Evolutionary conservation across 2,888 invertebrate genomes (phyloP).

Genomic region (Eugnorisma glareosa): DNA sequence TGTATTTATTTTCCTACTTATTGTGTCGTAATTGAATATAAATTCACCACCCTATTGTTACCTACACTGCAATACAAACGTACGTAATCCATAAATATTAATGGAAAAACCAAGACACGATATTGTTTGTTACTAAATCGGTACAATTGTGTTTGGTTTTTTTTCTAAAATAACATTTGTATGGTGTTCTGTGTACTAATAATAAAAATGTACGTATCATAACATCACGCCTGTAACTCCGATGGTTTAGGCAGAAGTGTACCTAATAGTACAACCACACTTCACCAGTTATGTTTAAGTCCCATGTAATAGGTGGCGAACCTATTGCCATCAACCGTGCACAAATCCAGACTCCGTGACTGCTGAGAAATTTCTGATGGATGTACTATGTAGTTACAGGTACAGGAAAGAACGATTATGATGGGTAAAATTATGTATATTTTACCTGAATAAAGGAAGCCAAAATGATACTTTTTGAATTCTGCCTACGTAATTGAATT

Average conservation of each 20-base stretch:
- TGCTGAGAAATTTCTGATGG: too few species aligned
- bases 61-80: background rate
- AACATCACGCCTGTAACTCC: too few species aligned
- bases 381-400: background rate
- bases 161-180: slow-evolving; percentile 17
- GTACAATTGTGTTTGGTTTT: background rate
- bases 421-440: background rate
- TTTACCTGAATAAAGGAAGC: background rate
- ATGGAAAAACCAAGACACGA: slow-evolving; percentile 27
- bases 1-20: slow-evolving; percentile 29
- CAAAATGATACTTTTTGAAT: background rate
- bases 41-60: slow-evolving; percentile 8
- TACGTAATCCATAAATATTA: background rate
- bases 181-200: background rate
- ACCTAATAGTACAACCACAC: too few species aligned
- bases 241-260: too few species aligned
- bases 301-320: too few species aligned
- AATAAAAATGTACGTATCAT: background rate
- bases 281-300: too few species aligned
- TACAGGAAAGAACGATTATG: background rate
- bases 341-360: too few species aligned
- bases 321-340: too few species aligned
- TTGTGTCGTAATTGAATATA: slow-evolving; percentile 7
- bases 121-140: slow-evolving; percentile 27
- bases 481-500: background rate